Evolutionary conservation across 1,140 invertebrate genomes (phyloP).

Genomic region (silkworm (Bombyx mori)): ASM3026992v2 NC_085128.1:6407001-6407500

Average conservation of each 20-base stretch:
- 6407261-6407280: constrained; percentile 7
- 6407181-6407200: too few species aligned
- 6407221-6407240: neutral
- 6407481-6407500: constrained; percentile 8
- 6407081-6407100: neutral
- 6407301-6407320: neutral
- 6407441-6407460: constrained; percentile 27
- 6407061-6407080: too few species aligned
- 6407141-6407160: too few species aligned
- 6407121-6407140: too few species aligned
- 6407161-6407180: too few species aligned
- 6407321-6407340: constrained; percentile 24
- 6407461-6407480: constrained; percentile 25
- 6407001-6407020: too few species aligned
- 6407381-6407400: constrained; percentile 75
- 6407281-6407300: neutral
- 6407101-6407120: neutral
- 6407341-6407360: constrained; percentile 53
- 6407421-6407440: constrained; percentile 24
- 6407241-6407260: constrained; percentile 2
- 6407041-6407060: too few species aligned
- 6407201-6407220: too few species aligned
- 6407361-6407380: constrained; percentile 55
- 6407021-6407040: too few species aligned
- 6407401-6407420: constrained; percentile 64